Conservation (phyloP, 2,888 invertebrate species). For the Zygogramma bicolorata region DNA sequence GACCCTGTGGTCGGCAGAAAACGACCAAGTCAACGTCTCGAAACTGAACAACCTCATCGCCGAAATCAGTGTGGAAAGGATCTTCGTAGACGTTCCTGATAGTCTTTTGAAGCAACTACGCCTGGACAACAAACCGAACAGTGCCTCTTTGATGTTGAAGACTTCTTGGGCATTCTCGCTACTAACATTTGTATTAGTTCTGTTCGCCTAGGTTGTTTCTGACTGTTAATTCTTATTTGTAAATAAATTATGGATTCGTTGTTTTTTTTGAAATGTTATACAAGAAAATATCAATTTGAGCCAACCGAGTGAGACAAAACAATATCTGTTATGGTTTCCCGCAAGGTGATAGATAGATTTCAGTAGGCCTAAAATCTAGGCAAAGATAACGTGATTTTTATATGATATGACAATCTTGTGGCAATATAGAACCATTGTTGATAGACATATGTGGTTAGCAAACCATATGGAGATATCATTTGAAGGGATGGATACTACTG, state of each 20-base stretch:
- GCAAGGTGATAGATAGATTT: no score
- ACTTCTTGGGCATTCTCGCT: background rate
- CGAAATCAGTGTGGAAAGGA: constrained; percentile 74
- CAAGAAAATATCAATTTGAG: no score
- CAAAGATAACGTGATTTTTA: no score
- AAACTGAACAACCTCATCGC: constrained; percentile 76
- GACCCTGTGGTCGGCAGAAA: constrained; percentile 84
- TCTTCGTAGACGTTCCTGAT: constrained; percentile 84
- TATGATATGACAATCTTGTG: no score
- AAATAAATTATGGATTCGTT: constrained; percentile 2
- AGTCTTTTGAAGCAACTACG: constrained; percentile 65
- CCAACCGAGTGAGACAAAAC: no score
- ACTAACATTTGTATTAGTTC: background rate
- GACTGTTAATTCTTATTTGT: background rate
- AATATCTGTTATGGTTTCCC: no score
- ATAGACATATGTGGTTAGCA: no score
- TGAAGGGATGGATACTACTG: no score
- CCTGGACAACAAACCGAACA: background rate
- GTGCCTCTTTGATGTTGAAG: background rate
- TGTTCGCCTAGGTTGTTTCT: background rate
- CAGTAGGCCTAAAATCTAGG: no score
- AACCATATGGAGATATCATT: no score
- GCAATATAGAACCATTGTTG: no score
- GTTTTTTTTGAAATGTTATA: no score
- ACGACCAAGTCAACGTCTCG: constrained; percentile 78